A percentile compares a stretch with the other conserved stretches of the same genome.
Evolutionary conservation across 2,797 vertebrate species (phyloP).

Genomic region (Decapterus maruadsi): DNA sequence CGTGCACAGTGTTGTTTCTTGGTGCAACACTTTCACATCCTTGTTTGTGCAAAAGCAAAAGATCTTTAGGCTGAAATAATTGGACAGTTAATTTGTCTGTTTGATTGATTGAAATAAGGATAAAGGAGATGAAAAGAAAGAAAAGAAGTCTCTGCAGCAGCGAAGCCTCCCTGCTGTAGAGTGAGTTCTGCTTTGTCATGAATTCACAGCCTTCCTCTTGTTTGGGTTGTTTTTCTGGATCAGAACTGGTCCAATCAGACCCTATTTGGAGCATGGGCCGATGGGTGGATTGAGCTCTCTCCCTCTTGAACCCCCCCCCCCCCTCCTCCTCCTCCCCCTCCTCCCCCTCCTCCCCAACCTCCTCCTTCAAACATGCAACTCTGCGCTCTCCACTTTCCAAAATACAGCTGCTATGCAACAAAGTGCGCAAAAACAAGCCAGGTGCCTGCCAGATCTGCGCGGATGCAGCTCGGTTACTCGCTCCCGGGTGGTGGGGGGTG

Average conservation of each 20-base stretch:
- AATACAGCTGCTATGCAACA: conserved; percentile 89
- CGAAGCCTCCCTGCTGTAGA: conserved; percentile 47
- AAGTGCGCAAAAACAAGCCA: conserved; percentile 82
- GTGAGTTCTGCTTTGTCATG: conserved; percentile 74
- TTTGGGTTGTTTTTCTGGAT: conserved; percentile 69
- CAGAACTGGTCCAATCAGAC: conserved; percentile 63
- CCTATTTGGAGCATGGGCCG: conserved; percentile 56
- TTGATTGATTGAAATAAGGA: too few species aligned
- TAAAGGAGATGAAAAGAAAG: too few species aligned
- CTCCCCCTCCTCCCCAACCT: conserved; percentile 13
- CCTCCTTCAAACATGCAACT: conserved; percentile 74
- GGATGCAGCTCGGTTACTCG: conserved; percentile 46
- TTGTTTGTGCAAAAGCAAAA: not conserved
- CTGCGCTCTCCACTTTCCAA: conserved; percentile 84
- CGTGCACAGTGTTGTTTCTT: too few species aligned
- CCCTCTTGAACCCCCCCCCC: conserved; percentile 1
- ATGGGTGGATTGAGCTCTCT: conserved; percentile 47
- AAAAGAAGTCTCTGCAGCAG: conserved; percentile 24
- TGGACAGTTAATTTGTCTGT: too few species aligned
- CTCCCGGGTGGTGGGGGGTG: conserved; percentile 29
- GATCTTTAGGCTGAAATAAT: not conserved
- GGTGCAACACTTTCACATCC: too few species aligned
- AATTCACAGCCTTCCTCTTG: conserved; percentile 73
- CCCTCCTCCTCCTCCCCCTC: conserved; percentile 32
- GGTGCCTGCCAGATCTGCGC: conserved; percentile 79